phyloP scores from a whole-genome alignment of 2,797 vertebrate species.

The Botia almorhae region DNA sequence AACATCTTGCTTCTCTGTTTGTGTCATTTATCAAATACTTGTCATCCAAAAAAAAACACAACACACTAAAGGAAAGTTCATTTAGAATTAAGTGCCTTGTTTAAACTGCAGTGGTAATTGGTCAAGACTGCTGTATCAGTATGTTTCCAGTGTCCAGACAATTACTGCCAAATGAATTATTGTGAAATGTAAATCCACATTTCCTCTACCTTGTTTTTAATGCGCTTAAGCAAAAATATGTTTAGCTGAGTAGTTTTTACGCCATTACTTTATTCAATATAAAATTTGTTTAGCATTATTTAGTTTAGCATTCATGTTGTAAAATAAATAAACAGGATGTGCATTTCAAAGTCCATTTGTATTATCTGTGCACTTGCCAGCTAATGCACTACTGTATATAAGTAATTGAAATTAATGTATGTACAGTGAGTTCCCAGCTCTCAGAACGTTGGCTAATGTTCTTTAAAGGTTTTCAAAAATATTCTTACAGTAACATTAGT shows the following conservation, averaged over 20 bases:
- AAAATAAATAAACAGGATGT: neutral
- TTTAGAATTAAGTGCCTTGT: slow-evolving; percentile 19
- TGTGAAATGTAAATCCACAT: neutral
- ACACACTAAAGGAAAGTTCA: slow-evolving; percentile 9
- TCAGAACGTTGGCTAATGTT: no score
- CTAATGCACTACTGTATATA: neutral
- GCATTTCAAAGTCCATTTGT: neutral
- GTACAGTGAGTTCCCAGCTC: neutral
- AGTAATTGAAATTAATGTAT: slow-evolving; percentile 8
- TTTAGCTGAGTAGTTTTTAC: neutral
- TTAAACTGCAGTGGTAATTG: slow-evolving; percentile 12
- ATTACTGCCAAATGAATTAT: neutral
- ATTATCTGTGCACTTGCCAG: slow-evolving; percentile 14
- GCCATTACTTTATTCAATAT: neutral
- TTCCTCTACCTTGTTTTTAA: neutral
- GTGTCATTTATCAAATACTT: slow-evolving; percentile 27
- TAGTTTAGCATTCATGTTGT: no score
- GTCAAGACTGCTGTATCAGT: slow-evolving; percentile 6
- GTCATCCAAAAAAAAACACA: neutral
- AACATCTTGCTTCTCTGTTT: slow-evolving; percentile 22
- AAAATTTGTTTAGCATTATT: neutral
- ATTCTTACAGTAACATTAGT: no score
- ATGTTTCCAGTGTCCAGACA: neutral
- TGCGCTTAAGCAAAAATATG: neutral
- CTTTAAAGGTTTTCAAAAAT: no score